phyloP scores from a whole-genome alignment of 2,888 invertebrate genomes.

The Lithophane ornitopus region DNA sequence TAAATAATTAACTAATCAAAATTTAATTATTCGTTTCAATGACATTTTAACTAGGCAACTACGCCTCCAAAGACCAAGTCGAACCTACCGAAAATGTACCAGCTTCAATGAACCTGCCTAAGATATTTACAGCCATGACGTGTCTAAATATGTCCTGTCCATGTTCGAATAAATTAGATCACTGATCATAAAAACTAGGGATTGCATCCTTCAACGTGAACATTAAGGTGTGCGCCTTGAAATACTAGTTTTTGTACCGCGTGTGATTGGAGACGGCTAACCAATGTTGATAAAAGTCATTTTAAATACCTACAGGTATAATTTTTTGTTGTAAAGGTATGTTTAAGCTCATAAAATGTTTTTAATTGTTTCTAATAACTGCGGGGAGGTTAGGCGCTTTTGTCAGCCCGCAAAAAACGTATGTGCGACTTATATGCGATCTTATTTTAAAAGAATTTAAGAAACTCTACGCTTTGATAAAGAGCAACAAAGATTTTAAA shows the following conservation, averaged over 20 bases:
- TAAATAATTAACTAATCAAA: slow-evolving; percentile 1
- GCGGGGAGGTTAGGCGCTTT: slow-evolving; percentile 1
- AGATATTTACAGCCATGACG: slow-evolving; percentile 52
- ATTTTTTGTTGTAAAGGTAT: slow-evolving; percentile 34
- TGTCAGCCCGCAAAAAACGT: neutral
- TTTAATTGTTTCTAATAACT: slow-evolving; percentile 44
- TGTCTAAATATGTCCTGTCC: slow-evolving; percentile 45
- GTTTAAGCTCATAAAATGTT: slow-evolving; percentile 37
- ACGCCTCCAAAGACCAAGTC: slow-evolving; percentile 22
- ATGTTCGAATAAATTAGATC: slow-evolving; percentile 62
- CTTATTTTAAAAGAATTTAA: slow-evolving; percentile 1
- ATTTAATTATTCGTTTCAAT: slow-evolving; percentile 19
- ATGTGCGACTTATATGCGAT: neutral
- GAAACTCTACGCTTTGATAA: neutral
- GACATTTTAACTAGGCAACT: slow-evolving; percentile 36
- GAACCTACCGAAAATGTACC: slow-evolving; percentile 18
- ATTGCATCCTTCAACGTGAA: slow-evolving; percentile 59
- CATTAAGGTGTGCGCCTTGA: slow-evolving; percentile 38
- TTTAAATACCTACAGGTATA: slow-evolving; percentile 43
- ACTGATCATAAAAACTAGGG: slow-evolving; percentile 55
- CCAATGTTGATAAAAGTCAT: slow-evolving; percentile 56
- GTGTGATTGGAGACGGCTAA: slow-evolving; percentile 48
- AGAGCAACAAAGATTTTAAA: slow-evolving; percentile 3
- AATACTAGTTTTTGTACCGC: slow-evolving; percentile 53
- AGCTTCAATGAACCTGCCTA: slow-evolving; percentile 25